These are phyloP conservation scores for Drosophila serrata DNA, from an alignment of 1,140 invertebrate genomes.

Conservation along the genomic window DNA sequence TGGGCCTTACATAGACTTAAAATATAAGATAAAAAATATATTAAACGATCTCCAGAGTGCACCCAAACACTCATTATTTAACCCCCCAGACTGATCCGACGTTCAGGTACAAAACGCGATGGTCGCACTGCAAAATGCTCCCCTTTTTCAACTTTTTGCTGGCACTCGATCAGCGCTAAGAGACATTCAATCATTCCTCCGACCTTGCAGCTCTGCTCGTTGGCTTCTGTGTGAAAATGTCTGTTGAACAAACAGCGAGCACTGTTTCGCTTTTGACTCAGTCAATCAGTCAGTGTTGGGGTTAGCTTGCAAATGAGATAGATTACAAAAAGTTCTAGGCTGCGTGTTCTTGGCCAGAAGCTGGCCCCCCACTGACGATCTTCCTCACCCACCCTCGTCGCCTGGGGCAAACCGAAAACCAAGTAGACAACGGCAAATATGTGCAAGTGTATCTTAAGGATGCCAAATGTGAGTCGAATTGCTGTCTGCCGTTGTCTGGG, in stretches of 20 bases:
- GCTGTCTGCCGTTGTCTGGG: conserved; percentile 43
- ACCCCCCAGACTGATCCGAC: not conserved
- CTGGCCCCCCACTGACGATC: not conserved
- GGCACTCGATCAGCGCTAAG: conserved; percentile 50
- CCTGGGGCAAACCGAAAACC: not conserved
- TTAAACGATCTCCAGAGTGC: no score
- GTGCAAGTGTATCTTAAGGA: conserved; percentile 46
- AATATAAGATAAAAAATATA: no score
- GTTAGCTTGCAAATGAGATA: conserved; percentile 34
- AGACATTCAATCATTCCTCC: conserved; percentile 62
- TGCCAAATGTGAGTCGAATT: conserved; percentile 75
- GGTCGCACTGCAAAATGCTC: conserved; percentile 46
- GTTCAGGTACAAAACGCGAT: conserved; percentile 44
- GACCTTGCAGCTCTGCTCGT: conserved; percentile 62
- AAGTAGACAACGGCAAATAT: conserved; percentile 33
- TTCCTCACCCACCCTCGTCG: not conserved
- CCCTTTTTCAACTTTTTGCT: conserved; percentile 29
- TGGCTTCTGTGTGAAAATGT: conserved; percentile 75
- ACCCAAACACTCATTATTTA: not conserved
- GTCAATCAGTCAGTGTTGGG: conserved; percentile 17
- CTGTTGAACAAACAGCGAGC: conserved; percentile 56
- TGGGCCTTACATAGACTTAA: not conserved
- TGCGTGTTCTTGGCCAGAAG: conserved; percentile 40
- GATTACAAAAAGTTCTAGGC: conserved; percentile 52
- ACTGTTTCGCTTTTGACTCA: conserved; percentile 36